Percentiles rank a stretch among this genome's conserved stretches.
phyloP scores from a whole-genome alignment of 2,797 vertebrate genomes.

The Protonibea diacanthus region DNA sequence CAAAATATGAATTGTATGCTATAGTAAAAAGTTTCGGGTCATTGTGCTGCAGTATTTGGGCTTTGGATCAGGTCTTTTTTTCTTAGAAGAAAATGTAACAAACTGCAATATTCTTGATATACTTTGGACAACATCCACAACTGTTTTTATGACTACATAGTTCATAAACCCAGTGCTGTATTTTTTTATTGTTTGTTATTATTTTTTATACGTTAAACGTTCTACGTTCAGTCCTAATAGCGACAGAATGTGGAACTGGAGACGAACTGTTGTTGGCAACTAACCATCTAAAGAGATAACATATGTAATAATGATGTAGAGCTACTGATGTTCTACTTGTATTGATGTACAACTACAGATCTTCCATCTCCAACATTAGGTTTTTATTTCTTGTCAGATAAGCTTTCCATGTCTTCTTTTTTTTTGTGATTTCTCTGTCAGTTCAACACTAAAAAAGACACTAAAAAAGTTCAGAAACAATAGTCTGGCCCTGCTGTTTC shows the following conservation, averaged over 20 bases:
- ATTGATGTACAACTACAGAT: conserved; percentile 37
- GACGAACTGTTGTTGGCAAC: conserved; percentile 26
- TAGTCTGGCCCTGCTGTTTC: conserved; percentile 26
- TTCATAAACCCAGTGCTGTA: conserved; percentile 6
- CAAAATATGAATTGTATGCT: too few relatives aligned
- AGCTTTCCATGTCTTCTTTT: conserved; percentile 20
- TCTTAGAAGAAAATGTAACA: not conserved
- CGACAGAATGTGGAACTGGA: conserved; percentile 5
- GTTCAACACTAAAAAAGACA: conserved; percentile 42
- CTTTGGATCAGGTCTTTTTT: not conserved
- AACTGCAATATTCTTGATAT: conserved; percentile 3
- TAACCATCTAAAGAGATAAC: conserved; percentile 32
- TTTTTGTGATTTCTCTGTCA: not conserved
- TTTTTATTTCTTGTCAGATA: conserved; percentile 23
- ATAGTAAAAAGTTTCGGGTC: not conserved
- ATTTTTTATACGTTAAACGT: not conserved
- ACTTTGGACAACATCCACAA: not conserved
- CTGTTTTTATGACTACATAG: not conserved
- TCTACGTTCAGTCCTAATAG: not conserved
- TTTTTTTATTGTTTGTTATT: not conserved
- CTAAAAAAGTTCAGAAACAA: conserved; percentile 11
- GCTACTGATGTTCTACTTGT: conserved; percentile 28
- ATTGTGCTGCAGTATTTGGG: not conserved
- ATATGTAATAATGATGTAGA: conserved; percentile 49
- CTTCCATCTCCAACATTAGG: conserved; percentile 5